Base-by-base conservation (phyloP, 2,888 invertebrate species). In the Meandrusa payeni region DNA sequence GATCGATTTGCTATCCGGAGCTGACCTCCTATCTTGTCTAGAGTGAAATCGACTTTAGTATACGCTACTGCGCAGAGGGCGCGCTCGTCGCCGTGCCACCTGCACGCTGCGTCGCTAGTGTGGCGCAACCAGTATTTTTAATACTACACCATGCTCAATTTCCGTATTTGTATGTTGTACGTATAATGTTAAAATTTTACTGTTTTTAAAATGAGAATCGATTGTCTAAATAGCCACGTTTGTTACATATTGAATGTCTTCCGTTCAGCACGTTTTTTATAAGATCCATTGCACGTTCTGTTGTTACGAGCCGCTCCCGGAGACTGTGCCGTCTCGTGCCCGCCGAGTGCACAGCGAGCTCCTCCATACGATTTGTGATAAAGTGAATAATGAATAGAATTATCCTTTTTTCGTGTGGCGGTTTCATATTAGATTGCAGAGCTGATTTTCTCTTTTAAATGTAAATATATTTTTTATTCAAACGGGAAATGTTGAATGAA, bases 171-270 rank as follows among this genome's bases (percentile, higher is more conserved):
- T 82, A 75, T 76, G 76, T 81, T 79, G 76, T 86, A 77, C 75
- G 69, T 71, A 67, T 79, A 80, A 79, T 76, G 76, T 85, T 79
- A 69, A 76, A 71, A 63, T 52, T 48, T 72, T 68, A 75, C 76
- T 71, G 70, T 78, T 83, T 81, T 76, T 69, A 62, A 72, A 74
- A 64, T 69, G 56, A 68, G 65, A 65, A 62, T 76, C 54, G 65
- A 75, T 53, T 52, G 57, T 46, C 47, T 50, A 49, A 71, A 66
- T 95, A 95, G 91, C 95, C 90, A 93, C 95, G 89, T 96, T 96
- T 90, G 93, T 96, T 89, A 96, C 95, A 76, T 96, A 95, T 89
- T 96, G 65, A 80, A 83, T 76, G 88, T 89, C 88, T 89, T 88
- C 88, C 88, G 88, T 88, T 88, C 57, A 76, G 82, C 88, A 88